Base-by-base conservation (phyloP, 1,140 invertebrate genomes). In the Hylaeus volcanicus region DNA sequence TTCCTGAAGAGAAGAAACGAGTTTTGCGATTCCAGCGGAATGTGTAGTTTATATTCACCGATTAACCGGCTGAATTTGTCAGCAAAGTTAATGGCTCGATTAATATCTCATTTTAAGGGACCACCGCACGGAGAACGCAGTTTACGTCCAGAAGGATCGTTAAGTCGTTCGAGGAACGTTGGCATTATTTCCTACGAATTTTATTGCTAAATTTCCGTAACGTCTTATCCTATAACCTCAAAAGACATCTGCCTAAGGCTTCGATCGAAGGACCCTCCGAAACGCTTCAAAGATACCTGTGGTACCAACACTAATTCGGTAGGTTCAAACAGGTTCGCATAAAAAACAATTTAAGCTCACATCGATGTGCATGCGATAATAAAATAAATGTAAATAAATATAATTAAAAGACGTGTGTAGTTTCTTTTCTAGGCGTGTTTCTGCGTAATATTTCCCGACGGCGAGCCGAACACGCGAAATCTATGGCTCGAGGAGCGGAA, bases 21-120 rank as follows among this genome's bases (percentile, higher is more conserved):
- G 74, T 60, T 45, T 70, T 9, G 74, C 43, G 37, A 77, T 43
- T 39, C 74, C n/a, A 55, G 55, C 61, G 56, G 74, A 77, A 77
- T 70, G 61, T 45, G 73, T 8, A 37, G 0, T 26, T n/a, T 14
- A 15, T 43, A 37, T 72, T 37, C 37, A 11, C 39, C 39, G 26
- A 39, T 65, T 65, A 66, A 75, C 61, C 74, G 63, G 48, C 74
- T 75, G 66, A 75, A 66, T 66, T 66, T n/a, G 51, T 41, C n/a
- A 51, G n/a, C n/a, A 11, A 51, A 66, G 53, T 56, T 53, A 51
- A 75, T 70, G 65, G 74, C 66, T 77, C 66, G 66, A 77, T 77
- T 70, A 77, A 77, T 77, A 77, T 56, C 65, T 61, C 66, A 51
- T 77, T 51, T 45, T 11, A 43, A 4, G 26, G 26, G 65, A 60